Base-by-base conservation (phyloP, 2,797 vertebrate species). In the Schizopygopsis pylzovi region DNA sequence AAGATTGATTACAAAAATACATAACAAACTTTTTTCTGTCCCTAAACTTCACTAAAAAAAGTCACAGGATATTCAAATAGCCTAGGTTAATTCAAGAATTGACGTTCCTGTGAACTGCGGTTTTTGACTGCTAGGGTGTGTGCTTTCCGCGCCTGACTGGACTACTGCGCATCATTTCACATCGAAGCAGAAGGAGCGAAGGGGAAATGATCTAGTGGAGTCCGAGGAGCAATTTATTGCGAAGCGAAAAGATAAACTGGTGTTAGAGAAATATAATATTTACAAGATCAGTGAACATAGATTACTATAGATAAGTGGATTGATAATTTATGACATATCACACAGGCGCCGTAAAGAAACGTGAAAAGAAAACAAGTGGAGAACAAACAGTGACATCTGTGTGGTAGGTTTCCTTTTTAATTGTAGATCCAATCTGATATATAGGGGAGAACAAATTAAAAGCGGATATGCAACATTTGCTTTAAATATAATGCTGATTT, bases 331-430 rank as follows among this genome's bases (percentile, higher is more conserved):
- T 61, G 39, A 16, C 77, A 43, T 45, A 1, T 80, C 16, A 33
- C 41, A 65, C 16, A 47, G 11, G 41, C 78, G 78, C 4, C 59
- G 43, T 47, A 33, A 67, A 67, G 43, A 80, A 49, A 80, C 41
- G 78, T 67, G 61, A 47, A 47, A 49, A 47, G 41, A 67, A 47
- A 67, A 80, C 61, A 49, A 80, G 78, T 80, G 41, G 61, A 67
- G 78, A 80, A 49, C 41, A 80, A 78, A 47, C 78, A 65, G 41
- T 67, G 43, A 67, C 41, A 49, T 67, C 56, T 79, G 59, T 61
- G 37, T 47, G 78, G 78, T 80, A 80, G 61, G 78, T 80, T 49
- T 65, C 16, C 59, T 22, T 67, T 77, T 80, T 22, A 65, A 80
- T 65, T 67, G 20, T 65, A 33, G 11, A 33, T 28, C 6, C 3